Evolutionary conservation across 1,140 invertebrate genomes (phyloP), one percentile per base, ranked within the genome.

Genomic region (Metopolophium dirhodum): DNA sequence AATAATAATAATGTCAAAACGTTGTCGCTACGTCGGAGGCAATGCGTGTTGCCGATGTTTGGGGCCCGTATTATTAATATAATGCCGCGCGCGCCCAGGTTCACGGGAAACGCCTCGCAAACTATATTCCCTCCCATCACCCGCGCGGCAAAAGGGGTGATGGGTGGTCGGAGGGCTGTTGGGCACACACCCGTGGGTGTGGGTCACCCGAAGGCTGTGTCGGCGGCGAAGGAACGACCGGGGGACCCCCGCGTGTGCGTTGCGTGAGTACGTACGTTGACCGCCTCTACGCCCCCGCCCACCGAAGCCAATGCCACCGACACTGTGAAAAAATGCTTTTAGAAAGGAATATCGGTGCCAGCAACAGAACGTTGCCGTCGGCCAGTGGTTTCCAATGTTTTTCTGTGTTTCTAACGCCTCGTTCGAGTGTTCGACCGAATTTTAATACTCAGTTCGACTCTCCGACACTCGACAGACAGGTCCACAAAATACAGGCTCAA

Each of bases 121-220:
- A 86, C 49, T 45, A 93, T 86, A 93, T 93, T 93, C 91, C 91
- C 91, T 93, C 91, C 91, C 91, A 93, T 93, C 91, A 35, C 37
- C 49, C 35, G 77, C 82, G 49, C 23, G 49, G 49, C 18, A 1
- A n/a, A 51, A n/a, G 49, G 91, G 91, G 82, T 85, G 47, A n/a
- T 83, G 91, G 91, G 68, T 83, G 68, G 45, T 54, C 47, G 90
- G 45, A 30, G 90, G 45, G 90, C 87, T 87, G 51, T 91, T 91
- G 68, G 68, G 91, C 77, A n/a, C 91, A 57, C 91, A 93, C 91
- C 91, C 91, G 91, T 93, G 91, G 91, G 91, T 93, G 91, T 93
- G 82, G 91, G 91, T 93, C 91, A 93, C 91, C 35, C 91, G 49
- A 90, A 83, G 82, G 37, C 77, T 57, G 77, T 54, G 82, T 57